These are phyloP conservation scores for Arvicanthis niloticus DNA, from an alignment of 2,113 vertebrate genomes.

Conservation along the genomic window DNA sequence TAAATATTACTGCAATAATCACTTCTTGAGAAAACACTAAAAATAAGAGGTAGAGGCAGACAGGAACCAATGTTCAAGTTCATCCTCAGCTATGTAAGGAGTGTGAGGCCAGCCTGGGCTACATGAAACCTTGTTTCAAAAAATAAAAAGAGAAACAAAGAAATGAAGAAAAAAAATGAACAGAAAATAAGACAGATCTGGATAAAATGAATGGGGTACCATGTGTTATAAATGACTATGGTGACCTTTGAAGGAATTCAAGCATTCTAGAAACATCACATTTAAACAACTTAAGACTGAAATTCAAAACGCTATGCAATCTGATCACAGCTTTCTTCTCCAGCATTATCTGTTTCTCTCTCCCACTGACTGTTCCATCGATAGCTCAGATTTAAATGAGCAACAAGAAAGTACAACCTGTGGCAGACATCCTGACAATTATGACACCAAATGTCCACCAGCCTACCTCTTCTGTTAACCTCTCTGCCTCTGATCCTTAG, in stretches of 20 bases:
- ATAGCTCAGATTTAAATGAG: slow-evolving; percentile 3
- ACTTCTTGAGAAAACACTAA: slow-evolving; percentile 26
- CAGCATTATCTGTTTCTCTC: slow-evolving; percentile 30
- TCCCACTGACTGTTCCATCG: neutral
- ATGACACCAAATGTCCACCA: neutral
- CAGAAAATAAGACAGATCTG: neutral
- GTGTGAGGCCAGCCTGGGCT: neutral
- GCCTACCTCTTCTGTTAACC: neutral
- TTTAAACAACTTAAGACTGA: slow-evolving; percentile 61
- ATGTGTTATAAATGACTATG: neutral
- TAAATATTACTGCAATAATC: too few species aligned
- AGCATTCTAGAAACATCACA: slow-evolving; percentile 4
- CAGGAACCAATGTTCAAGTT: neutral
- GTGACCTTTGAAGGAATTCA: slow-evolving; percentile 48
- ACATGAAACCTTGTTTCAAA: neutral
- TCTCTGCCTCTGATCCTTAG: neutral
- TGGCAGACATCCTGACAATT: neutral
- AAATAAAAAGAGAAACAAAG: neutral
- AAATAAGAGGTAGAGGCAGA: neutral
- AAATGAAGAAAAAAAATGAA: neutral
- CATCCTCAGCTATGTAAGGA: neutral
- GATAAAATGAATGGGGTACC: neutral
- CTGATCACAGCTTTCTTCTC: slow-evolving; percentile 43
- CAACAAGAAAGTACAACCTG: slow-evolving; percentile 21
- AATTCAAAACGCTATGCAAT: slow-evolving; percentile 44